Evolutionary conservation across 2,888 invertebrate genomes (phyloP).

Genomic region (Venustoraphidia nigricollis): DNA sequence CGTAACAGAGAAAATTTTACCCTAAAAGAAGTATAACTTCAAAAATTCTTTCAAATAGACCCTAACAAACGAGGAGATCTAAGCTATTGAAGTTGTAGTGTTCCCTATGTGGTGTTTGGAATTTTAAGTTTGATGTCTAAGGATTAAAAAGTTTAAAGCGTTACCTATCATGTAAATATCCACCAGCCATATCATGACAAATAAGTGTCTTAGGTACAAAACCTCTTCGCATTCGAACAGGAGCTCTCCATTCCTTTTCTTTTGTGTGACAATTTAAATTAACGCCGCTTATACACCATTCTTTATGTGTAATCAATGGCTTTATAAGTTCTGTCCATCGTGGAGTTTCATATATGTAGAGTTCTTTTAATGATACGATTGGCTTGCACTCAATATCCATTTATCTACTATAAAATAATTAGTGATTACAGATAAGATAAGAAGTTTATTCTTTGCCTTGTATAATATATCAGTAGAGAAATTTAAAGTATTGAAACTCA

Average conservation of each 20-base stretch:
- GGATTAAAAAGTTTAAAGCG: not conserved
- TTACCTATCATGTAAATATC: conserved; percentile 82
- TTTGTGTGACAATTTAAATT: conserved; percentile 9
- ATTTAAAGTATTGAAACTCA: no score
- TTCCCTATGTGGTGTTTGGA: no score
- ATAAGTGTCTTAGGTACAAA: conserved; percentile 58
- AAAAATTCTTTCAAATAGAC: no score
- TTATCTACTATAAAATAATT: no score
- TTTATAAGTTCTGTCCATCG: not conserved
- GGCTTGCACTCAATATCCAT: not conserved
- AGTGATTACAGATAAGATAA: no score
- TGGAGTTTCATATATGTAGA: not conserved
- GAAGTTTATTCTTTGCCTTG: no score
- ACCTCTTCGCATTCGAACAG: conserved; percentile 25
- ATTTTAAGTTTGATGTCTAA: no score
- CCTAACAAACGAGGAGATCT: no score
- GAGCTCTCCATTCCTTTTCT: conserved; percentile 13
- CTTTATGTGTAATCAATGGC: not conserved
- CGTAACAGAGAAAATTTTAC: no score
- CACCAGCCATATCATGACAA: conserved; percentile 94
- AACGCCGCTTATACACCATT: not conserved
- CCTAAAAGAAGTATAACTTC: no score
- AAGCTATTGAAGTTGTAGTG: no score
- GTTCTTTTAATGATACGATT: not conserved
- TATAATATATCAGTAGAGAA: no score